These are phyloP conservation scores for Scelioninae gen. 1 DNA, from an alignment of 2,888 invertebrate genomes.

Conservation along the genomic window DNA sequence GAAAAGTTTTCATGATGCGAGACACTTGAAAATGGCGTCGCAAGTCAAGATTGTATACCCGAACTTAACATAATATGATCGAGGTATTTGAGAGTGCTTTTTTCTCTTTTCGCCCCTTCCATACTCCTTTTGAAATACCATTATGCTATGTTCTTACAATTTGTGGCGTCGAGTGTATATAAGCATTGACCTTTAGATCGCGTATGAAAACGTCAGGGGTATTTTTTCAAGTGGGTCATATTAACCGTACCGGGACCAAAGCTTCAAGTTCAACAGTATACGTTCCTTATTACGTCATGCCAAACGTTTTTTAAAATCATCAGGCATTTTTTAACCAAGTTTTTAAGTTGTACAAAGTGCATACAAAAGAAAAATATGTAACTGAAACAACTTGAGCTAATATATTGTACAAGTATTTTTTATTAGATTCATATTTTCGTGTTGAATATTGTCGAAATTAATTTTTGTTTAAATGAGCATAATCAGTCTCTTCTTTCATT, in stretches of 20 bases:
- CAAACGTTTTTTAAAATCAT: constrained; percentile 44
- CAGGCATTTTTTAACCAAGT: no score
- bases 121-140: constrained; percentile 71
- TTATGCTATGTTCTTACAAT: constrained; percentile 78
- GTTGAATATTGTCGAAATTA: no score
- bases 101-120: constrained; percentile 54
- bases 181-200: constrained; percentile 79
- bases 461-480: no score
- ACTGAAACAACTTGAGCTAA: no score
- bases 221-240: constrained; percentile 75
- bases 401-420: no score
- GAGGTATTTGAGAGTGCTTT: constrained; percentile 67
- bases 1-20: constrained; percentile 73
- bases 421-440: no score
- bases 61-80: constrained; percentile 77
- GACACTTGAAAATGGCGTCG: constrained; percentile 79
- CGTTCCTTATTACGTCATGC: constrained; percentile 23
- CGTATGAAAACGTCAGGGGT: constrained; percentile 77
- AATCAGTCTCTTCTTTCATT: no score
- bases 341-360: no score
- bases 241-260: constrained; percentile 55
- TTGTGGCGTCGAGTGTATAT: constrained; percentile 79
- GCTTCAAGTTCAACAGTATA: constrained; percentile 61
- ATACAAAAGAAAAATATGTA: no score
- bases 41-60: constrained; percentile 78